phyloP scores from a whole-genome alignment of 53 echinoderm and acorn worm species.

The Stichopus horrens region DNA sequence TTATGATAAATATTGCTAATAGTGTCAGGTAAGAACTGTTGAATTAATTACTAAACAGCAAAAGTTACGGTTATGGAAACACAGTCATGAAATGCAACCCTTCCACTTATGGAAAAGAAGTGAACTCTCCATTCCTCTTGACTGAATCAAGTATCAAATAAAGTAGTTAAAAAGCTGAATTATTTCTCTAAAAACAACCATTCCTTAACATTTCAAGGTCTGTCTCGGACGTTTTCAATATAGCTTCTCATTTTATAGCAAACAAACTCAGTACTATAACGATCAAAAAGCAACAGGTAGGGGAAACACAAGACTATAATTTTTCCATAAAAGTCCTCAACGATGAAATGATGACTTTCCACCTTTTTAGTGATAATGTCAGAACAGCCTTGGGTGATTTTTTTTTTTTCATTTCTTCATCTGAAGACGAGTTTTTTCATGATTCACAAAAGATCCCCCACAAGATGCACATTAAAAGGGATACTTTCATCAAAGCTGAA shows the following conservation, averaged over 20 bases:
- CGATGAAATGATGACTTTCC: neutral
- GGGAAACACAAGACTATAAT: neutral
- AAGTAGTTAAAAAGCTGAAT: too few relatives aligned
- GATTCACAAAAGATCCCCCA: neutral
- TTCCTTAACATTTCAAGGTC: too few relatives aligned
- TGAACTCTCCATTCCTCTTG: too few relatives aligned
- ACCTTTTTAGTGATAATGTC: neutral
- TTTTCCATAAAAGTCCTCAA: neutral
- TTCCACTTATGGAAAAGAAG: too few relatives aligned
- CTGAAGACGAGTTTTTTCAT: neutral
- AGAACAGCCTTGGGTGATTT: neutral
- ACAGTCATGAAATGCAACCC: too few relatives aligned
- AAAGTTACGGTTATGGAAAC: too few relatives aligned
- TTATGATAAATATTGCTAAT: too few relatives aligned
- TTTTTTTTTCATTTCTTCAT: neutral
- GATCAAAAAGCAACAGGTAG: neutral
- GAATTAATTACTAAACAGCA: too few relatives aligned
- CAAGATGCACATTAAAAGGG: slow-evolving; percentile 10
- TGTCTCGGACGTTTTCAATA: too few relatives aligned
- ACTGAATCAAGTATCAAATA: too few relatives aligned
- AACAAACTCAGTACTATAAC: neutral
- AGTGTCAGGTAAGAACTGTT: too few relatives aligned
- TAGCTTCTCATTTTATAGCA: neutral
- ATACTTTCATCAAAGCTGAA: neutral
- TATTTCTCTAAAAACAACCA: too few relatives aligned